Evolutionary conservation across 1,140 invertebrate species (phyloP).

Genomic region (Brachionus rubens): DNA sequence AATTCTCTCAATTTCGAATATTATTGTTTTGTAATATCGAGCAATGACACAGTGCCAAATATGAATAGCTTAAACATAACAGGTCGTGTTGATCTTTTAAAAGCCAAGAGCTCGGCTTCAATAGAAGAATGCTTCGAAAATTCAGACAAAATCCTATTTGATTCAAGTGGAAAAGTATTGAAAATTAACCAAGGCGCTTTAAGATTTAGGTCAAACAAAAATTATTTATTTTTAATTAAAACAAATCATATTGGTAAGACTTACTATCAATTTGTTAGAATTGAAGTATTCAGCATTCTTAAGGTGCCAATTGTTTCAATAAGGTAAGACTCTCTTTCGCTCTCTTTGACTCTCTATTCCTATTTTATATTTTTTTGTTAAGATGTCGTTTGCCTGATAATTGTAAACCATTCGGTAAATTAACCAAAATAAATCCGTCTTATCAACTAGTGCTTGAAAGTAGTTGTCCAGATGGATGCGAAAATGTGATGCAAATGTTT

Average conservation of each 20-base stretch:
- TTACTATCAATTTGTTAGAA: no score
- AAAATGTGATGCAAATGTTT: no score
- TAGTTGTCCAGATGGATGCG: no score
- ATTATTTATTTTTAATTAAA: neutral
- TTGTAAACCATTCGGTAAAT: neutral
- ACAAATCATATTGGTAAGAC: neutral
- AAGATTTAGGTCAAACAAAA: neutral
- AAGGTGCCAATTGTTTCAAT: conserved; percentile 1
- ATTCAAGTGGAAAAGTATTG: neutral
- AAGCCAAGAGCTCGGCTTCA: neutral
- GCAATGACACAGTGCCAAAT: neutral
- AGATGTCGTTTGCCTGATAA: neutral
- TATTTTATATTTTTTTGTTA: neutral
- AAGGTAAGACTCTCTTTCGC: neutral
- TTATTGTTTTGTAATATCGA: no score
- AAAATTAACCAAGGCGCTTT: neutral
- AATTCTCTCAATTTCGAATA: neutral
- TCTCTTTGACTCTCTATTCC: neutral
- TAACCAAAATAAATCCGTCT: neutral
- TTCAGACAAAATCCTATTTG: neutral
- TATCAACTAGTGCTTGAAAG: no score
- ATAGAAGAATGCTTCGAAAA: neutral
- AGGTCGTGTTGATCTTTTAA: neutral
- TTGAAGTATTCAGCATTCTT: neutral
- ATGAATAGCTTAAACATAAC: neutral